A percentile compares a stretch with the other conserved stretches of the same genome.
phyloP scores from a whole-genome alignment of 1,140 invertebrate genomes.

The Calephelis nemesis region DNA sequence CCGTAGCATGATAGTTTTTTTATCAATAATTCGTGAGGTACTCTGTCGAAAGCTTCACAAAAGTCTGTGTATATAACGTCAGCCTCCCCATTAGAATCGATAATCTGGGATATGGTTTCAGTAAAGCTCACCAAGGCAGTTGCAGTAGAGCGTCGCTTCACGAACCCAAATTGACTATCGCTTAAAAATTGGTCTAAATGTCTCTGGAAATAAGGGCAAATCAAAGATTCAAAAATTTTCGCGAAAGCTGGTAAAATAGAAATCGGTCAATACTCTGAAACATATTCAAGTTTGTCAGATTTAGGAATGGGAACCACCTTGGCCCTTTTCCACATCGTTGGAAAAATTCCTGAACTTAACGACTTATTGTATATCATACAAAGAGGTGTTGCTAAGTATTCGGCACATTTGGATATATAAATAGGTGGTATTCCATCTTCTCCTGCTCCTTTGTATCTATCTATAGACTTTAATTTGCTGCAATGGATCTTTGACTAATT shows the following conservation, averaged over 20 bases:
- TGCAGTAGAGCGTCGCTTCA: slow-evolving; percentile 19
- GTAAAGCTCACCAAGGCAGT: slow-evolving; percentile 25
- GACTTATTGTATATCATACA: slow-evolving; percentile 34
- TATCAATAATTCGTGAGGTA: slow-evolving; percentile 27
- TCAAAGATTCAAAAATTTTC: slow-evolving; percentile 36
- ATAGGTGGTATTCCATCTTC: too few species aligned
- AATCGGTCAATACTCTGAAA: slow-evolving; percentile 36
- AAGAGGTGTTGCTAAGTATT: slow-evolving; percentile 4
- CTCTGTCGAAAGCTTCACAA: slow-evolving; percentile 33
- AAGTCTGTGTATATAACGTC: slow-evolving; percentile 20
- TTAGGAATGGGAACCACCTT: slow-evolving; percentile 35
- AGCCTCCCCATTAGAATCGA: slow-evolving; percentile 21
- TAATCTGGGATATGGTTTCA: slow-evolving; percentile 18
- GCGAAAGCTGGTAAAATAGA: slow-evolving; percentile 34
- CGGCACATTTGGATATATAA: too few species aligned
- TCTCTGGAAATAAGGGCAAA: slow-evolving; percentile 28
- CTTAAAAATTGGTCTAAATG: slow-evolving; percentile 23
- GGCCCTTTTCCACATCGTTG: slow-evolving; percentile 31
- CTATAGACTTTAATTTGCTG: too few species aligned
- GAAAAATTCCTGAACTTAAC: slow-evolving; percentile 28
- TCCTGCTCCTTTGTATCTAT: too few species aligned
- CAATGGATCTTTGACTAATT: too few species aligned
- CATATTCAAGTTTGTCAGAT: slow-evolving; percentile 17
- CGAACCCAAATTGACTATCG: slow-evolving; percentile 36
- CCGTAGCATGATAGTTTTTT: slow-evolving; percentile 28